phyloP scores from a whole-genome alignment of 2,797 vertebrate genomes.

The Betta splendens region DNA sequence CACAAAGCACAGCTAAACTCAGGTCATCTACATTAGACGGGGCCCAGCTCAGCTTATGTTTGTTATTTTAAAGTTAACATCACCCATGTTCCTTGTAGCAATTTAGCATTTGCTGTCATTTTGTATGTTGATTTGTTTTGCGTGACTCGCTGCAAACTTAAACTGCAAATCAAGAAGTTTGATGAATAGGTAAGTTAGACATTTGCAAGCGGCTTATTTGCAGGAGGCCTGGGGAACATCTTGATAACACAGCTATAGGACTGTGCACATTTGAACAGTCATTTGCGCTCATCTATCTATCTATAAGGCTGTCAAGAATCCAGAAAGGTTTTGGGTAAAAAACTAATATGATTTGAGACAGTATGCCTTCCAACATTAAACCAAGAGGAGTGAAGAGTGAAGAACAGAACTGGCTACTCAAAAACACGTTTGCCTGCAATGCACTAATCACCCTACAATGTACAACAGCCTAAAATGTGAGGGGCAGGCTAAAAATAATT shows the following conservation, averaged over 20 bases:
- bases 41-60: not conserved
- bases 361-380: not conserved
- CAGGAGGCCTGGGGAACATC: not conserved
- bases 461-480: not conserved
- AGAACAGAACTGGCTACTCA: not conserved
- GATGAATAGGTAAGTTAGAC: not conserved
- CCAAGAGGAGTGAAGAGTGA: not conserved
- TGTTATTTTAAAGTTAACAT: not conserved
- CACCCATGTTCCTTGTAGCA: not conserved
- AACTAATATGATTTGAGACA: not conserved
- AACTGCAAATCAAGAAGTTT: not conserved
- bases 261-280: too few species aligned
- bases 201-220: too few species aligned
- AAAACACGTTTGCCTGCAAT: not conserved
- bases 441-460: not conserved
- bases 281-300: too few species aligned
- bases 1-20: constrained; percentile 34
- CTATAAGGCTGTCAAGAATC: too few species aligned
- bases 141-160: not conserved
- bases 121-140: not conserved
- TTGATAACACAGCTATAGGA: not conserved
- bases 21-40: constrained; percentile 16
- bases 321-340: too few species aligned
- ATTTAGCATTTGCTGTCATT: constrained; percentile 4
- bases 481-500: not conserved